Evolutionary conservation across 2,113 vertebrate species (phyloP).

Genomic region (Apistogramma diplotaenia): DNA sequence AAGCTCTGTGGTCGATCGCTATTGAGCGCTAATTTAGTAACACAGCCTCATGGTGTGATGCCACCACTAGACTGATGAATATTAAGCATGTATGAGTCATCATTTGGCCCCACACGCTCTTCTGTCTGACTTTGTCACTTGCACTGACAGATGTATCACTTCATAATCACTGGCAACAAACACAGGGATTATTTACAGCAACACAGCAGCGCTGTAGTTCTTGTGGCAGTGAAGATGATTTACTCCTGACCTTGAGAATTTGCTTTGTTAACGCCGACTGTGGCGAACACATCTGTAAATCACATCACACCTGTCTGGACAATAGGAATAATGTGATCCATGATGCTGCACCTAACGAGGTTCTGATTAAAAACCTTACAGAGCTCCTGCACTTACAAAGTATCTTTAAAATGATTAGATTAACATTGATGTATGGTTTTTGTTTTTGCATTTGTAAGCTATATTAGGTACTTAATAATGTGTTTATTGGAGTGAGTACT

Average conservation of each 20-base stretch:
- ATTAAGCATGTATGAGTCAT: slow-evolving; percentile 67
- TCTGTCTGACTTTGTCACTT: slow-evolving; percentile 46
- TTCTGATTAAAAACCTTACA: not conserved
- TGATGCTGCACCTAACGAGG: not conserved
- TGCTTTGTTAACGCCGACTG: slow-evolving; percentile 22
- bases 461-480: not conserved
- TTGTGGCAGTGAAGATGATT: not conserved
- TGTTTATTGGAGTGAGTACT: not conserved
- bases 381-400: not conserved
- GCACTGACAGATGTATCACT: slow-evolving; percentile 38
- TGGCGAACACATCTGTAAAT: slow-evolving; percentile 13
- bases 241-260: slow-evolving; percentile 33
- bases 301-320: not conserved
- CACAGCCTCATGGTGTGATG: slow-evolving; percentile 56
- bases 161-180: slow-evolving; percentile 46
- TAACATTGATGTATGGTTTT: not conserved
- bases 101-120: slow-evolving; percentile 17
- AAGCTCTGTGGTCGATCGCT: slow-evolving; percentile 47
- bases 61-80: slow-evolving; percentile 61
- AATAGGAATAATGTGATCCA: not conserved
- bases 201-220: not conserved
- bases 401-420: not conserved
- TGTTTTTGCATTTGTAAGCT: not conserved
- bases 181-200: slow-evolving; percentile 43
- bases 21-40: slow-evolving; percentile 65